Evolutionary conservation across 2,113 vertebrate species (phyloP), one percentile per base, ranked within the genome.

Genomic region (Prinia subflava): DNA sequence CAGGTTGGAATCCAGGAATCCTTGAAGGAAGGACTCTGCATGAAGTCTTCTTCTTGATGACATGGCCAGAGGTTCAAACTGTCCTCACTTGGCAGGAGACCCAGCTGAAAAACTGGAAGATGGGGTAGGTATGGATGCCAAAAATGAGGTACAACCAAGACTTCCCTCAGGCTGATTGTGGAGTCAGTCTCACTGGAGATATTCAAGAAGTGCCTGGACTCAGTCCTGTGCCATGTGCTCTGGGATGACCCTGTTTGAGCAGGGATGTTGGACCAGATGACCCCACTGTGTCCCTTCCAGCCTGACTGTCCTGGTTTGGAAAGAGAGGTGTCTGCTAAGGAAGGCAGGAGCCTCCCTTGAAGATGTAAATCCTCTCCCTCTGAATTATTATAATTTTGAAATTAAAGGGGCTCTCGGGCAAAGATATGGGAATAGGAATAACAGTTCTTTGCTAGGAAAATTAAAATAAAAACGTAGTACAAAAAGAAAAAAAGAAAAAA

Each of bases 181-280:
- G 25, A 69, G 17, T 42, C 6, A 35, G 30, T 41, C 14, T 55
- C 30, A 15, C 18, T 13, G 55, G 21, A 41, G 21, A 23, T 49
- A 19, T 55, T 27, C n/a, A 16, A 13, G 55, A 76, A 55, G 14
- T 27, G 6, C 15, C 41, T 31, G 35, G 47, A 49, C 16, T 8
- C 17, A 23, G 1, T 13, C n/a, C 25, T 35, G 41, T 13, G 39
- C 62, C 7, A 0, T 8, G 12, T 31, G 24, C n/a, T 49, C 10
- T 62, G 39, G 20, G 39, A 46, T 52, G 13, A 0, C 33, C 12
- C 10, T 41, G 47, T 13, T 13, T 18, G n/a, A 62, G 55, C 20
- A 12, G 24, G 14, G 28, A 46, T 4, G 23, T 41, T 41, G 69
- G 13, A 18, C 33, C 39, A 74, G 46, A 21, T 21, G 41, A 47